Percentiles rank a stretch among this genome's conserved stretches.
Evolutionary conservation across 2,888 invertebrate genomes (phyloP).

Genomic region (Thyatira batis): DNA sequence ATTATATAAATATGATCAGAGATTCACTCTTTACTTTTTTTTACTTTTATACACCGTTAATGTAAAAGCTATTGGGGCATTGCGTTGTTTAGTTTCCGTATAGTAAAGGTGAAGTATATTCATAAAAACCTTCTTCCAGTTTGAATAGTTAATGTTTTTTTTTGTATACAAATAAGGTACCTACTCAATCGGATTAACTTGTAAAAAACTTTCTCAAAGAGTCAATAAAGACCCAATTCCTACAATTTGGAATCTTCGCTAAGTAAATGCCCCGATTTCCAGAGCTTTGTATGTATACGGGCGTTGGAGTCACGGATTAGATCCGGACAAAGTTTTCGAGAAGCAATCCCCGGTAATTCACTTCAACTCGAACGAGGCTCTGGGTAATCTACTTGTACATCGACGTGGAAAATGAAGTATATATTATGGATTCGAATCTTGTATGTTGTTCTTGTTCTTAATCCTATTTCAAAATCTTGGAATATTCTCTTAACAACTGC

Average conservation of each 20-base stretch:
- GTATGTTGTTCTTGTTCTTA: conserved; percentile 8
- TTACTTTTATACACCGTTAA: too few species aligned
- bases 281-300: conserved; percentile 8
- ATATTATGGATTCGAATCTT: background rate
- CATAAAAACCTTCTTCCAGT: too few species aligned
- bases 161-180: too few species aligned
- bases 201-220: background rate
- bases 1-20: too few species aligned
- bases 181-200: too few species aligned
- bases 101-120: too few species aligned
- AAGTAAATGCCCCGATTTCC: background rate
- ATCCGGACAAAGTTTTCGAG: conserved; percentile 31
- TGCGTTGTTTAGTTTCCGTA: too few species aligned
- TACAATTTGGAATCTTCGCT: background rate
- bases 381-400: conserved; percentile 15
- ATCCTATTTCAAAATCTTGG: conserved; percentile 11
- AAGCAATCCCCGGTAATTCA: conserved; percentile 16
- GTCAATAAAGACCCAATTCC: background rate
- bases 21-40: too few species aligned
- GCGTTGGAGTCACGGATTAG: conserved; percentile 21
- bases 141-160: too few species aligned
- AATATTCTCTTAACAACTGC: background rate
- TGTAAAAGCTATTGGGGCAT: too few species aligned
- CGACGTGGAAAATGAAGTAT: background rate
- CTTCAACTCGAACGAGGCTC: conserved; percentile 15